Conservation (phyloP, 2,888 invertebrate genomes). For the Habroteleia sp. region DNA sequence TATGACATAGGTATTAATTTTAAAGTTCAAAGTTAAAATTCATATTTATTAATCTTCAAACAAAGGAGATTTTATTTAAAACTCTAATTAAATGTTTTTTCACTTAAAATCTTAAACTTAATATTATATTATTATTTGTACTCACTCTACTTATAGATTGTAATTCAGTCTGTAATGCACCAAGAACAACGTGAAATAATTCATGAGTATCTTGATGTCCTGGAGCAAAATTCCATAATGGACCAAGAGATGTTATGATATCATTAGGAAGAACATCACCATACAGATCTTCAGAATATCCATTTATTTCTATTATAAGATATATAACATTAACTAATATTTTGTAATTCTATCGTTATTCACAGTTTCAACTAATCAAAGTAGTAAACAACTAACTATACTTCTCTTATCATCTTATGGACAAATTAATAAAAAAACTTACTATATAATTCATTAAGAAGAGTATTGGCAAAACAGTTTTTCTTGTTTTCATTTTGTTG, state of each 20-base stretch:
- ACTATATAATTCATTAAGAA: conserved; percentile 89
- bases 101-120: no score
- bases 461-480: conserved; percentile 88
- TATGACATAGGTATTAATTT: no score
- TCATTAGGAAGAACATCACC: conserved; percentile 76
- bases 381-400: no score
- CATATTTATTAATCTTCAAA: no score
- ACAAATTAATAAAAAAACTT: conserved; percentile 67
- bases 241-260: conserved; percentile 84
- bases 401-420: no score
- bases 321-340: no score
- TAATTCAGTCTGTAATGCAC: conserved; percentile 94
- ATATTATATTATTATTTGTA: not conserved
- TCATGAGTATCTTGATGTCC: conserved; percentile 98
- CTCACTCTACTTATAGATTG: conserved; percentile 82
- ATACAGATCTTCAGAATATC: conserved; percentile 75
- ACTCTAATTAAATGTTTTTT: no score
- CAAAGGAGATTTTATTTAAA: no score
- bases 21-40: no score
- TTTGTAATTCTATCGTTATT: no score
- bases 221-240: conserved; percentile 92
- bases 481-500: conserved; percentile 85
- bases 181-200: conserved; percentile 92
- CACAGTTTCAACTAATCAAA: no score
- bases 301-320: conserved; percentile 73